Percentiles rank a stretch among this genome's conserved stretches.
These are phyloP conservation scores for Paraescarpia echinospica DNA, from an alignment of 1,140 invertebrate genomes.

Conservation along the genomic window DNA sequence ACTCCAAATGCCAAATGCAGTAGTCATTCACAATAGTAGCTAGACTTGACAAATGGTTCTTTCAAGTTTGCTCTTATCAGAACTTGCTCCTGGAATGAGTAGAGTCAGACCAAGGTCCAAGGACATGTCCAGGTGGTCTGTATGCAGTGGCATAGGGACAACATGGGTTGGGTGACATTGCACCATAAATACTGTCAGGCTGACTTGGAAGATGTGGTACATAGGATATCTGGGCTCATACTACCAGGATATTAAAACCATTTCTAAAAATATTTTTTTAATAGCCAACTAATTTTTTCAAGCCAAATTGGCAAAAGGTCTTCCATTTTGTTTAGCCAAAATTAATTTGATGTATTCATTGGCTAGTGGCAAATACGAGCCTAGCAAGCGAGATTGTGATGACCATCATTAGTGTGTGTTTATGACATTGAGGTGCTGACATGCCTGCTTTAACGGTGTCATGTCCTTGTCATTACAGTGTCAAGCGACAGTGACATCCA, in stretches of 20 bases:
- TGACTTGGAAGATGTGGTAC: background rate
- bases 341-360: too few species aligned
- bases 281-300: too few species aligned
- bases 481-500: constrained; percentile 69
- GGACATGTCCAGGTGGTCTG: background rate
- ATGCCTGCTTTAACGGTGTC: background rate
- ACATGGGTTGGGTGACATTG: background rate
- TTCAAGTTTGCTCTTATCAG: background rate
- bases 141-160: background rate
- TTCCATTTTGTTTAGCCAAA: too few species aligned
- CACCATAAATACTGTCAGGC: background rate
- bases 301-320: too few species aligned
- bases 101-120: background rate
- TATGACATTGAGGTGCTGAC: background rate
- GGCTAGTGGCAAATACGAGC: too few species aligned
- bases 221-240: background rate
- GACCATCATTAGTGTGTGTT: background rate
- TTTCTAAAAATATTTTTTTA: too few species aligned
- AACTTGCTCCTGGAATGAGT: background rate
- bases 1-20: too few species aligned
- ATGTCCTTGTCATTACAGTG: background rate
- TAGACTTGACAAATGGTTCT: background rate
- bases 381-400: background rate
- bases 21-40: background rate
- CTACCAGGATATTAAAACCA: too few species aligned